These are phyloP conservation scores for Apodemus agrarius DNA, from an alignment of 2,797 vertebrate genomes.

Conservation along the genomic window DNA sequence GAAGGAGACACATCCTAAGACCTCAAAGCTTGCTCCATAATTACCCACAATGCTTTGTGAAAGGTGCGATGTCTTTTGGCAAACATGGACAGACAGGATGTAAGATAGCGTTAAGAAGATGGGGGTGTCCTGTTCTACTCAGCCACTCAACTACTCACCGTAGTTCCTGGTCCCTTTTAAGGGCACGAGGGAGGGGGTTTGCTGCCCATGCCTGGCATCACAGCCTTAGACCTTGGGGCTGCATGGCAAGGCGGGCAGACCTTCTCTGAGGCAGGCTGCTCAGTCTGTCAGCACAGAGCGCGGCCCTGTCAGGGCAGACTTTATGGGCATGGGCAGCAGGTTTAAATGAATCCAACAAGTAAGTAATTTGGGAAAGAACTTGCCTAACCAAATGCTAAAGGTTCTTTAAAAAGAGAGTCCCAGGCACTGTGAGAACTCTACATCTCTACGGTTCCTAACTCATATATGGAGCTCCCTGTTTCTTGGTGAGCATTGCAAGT, in stretches of 20 bases:
- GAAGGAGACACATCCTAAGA: neutral
- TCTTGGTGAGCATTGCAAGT: neutral
- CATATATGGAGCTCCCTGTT: neutral
- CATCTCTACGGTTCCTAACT: conserved; percentile 6
- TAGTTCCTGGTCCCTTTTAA: neutral
- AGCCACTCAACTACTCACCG: neutral
- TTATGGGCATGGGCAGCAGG: neutral
- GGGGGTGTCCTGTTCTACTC: neutral
- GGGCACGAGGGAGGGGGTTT: neutral
- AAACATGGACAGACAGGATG: neutral
- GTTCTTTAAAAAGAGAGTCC: conserved; percentile 10
- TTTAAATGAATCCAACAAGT: neutral
- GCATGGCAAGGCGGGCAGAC: neutral
- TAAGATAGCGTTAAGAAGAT: neutral
- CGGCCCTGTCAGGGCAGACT: neutral
- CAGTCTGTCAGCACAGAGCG: neutral
- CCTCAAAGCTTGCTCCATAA: neutral
- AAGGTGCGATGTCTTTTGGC: neutral
- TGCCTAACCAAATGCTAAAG: conserved; percentile 6
- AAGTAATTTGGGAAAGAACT: conserved; percentile 31
- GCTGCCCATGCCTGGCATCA: neutral
- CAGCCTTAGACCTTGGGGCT: neutral
- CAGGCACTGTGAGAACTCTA: neutral
- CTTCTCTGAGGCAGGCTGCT: neutral
- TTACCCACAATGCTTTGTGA: neutral